phyloP scores from a whole-genome alignment of 2,113 vertebrate genomes.

The Porphyrio hochstetteri region DNA sequence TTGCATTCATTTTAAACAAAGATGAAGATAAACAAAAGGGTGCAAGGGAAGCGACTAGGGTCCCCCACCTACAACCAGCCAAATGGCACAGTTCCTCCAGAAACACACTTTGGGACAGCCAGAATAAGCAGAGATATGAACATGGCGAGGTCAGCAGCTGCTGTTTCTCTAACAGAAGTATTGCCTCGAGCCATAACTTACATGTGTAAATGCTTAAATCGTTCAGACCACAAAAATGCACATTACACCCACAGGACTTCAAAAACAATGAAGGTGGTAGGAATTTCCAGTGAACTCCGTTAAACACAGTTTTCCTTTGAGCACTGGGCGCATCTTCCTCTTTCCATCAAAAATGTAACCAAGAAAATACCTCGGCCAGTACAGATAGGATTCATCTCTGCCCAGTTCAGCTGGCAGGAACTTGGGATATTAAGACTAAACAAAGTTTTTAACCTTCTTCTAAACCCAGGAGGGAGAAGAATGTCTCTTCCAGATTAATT shows the following conservation, averaged over 20 bases:
- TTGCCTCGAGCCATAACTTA: background rate
- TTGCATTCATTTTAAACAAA: background rate
- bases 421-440: background rate
- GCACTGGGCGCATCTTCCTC: background rate
- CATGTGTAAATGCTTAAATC: slow-evolving; percentile 32
- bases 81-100: background rate
- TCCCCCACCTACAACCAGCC: background rate
- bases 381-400: slow-evolving; percentile 3
- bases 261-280: background rate
- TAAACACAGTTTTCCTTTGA: background rate
- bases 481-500: background rate
- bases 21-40: background rate
- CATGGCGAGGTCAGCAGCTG: background rate
- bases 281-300: background rate
- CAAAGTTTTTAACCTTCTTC: background rate
- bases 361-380: background rate
- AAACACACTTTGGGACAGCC: background rate
- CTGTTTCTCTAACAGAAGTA: background rate
- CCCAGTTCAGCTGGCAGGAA: background rate
- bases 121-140: background rate
- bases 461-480: background rate
- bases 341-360: background rate
- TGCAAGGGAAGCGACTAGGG: background rate
- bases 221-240: slow-evolving; percentile 27
- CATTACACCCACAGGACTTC: background rate